These are phyloP conservation scores for Ia io DNA, from an alignment of 2,113 vertebrate species.

Conservation along the genomic window DNA sequence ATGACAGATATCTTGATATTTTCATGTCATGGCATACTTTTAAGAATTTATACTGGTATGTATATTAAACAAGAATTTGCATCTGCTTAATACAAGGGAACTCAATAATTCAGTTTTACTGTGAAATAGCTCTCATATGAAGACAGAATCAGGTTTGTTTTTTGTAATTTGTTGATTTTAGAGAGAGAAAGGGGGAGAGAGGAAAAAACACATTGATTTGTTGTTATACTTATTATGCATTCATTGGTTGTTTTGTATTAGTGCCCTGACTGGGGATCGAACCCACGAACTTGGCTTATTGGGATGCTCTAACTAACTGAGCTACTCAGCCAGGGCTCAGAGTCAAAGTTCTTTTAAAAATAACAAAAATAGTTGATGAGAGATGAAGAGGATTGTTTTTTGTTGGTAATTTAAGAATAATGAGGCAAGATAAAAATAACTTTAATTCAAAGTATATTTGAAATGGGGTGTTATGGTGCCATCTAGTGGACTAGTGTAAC, in stretches of 20 bases:
- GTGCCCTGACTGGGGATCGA: not conserved
- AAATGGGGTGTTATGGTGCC: slow-evolving; percentile 55
- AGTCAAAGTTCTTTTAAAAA: not conserved
- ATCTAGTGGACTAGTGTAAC: slow-evolving; percentile 69
- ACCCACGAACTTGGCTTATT: not conserved
- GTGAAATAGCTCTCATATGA: slow-evolving; percentile 27
- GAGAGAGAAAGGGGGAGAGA: not conserved
- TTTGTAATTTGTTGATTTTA: not conserved
- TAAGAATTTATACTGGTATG: not conserved
- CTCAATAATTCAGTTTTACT: not conserved
- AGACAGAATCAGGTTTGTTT: not conserved
- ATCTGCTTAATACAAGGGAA: not conserved
- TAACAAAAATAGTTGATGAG: not conserved
- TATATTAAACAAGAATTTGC: slow-evolving; percentile 26
- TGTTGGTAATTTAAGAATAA: not conserved
- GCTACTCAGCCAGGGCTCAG: not conserved
- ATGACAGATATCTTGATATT: not conserved
- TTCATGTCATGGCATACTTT: not conserved
- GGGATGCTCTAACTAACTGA: not conserved
- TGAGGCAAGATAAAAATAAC: not conserved
- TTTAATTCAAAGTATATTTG: not conserved
- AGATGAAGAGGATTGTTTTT: not conserved
- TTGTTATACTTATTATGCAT: not conserved
- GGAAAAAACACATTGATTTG: not conserved
- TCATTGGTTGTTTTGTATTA: not conserved